Conservation (phyloP, 2,797 vertebrate species). For the Stomatorhinus walkeri region DNA sequence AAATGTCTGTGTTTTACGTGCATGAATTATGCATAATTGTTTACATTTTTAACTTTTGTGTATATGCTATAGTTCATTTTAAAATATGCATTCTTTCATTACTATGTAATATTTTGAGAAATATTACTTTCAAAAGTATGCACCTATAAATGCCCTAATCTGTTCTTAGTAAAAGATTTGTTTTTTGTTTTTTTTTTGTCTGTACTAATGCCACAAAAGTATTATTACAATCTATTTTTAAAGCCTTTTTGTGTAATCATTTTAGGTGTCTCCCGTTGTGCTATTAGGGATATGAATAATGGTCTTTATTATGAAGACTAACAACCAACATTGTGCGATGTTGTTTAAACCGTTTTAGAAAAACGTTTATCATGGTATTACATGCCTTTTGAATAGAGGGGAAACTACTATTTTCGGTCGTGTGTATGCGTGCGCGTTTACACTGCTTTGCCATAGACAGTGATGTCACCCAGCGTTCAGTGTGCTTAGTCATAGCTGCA, state of each 20-base stretch:
- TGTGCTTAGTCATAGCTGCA: background rate
- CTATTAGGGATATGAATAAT: background rate
- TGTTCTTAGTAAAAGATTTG: background rate
- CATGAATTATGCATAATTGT: background rate
- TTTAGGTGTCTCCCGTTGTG: background rate
- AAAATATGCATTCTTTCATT: slow-evolving; percentile 4
- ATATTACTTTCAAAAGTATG: background rate
- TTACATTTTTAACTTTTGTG: background rate
- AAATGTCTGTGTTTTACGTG: background rate
- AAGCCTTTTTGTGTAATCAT: slow-evolving; percentile 11
- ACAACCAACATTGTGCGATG: background rate
- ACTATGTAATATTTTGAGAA: background rate
- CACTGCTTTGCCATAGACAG: background rate
- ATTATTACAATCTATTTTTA: background rate
- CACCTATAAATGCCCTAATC: background rate
- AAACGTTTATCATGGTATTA: background rate
- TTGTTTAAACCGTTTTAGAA: slow-evolving; percentile 7
- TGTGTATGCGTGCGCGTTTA: background rate
- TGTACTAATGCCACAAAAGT: background rate
- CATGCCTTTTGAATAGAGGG: background rate
- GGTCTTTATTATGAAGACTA: background rate
- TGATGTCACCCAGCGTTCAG: background rate
- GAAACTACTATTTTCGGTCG: background rate
- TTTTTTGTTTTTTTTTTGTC: background rate
- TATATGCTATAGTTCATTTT: background rate